Percentiles rank a stretch among this genome's conserved stretches.
Evolutionary conservation across 1,140 invertebrate genomes (phyloP).

Genomic region (Hypothenemus hampei): DNA sequence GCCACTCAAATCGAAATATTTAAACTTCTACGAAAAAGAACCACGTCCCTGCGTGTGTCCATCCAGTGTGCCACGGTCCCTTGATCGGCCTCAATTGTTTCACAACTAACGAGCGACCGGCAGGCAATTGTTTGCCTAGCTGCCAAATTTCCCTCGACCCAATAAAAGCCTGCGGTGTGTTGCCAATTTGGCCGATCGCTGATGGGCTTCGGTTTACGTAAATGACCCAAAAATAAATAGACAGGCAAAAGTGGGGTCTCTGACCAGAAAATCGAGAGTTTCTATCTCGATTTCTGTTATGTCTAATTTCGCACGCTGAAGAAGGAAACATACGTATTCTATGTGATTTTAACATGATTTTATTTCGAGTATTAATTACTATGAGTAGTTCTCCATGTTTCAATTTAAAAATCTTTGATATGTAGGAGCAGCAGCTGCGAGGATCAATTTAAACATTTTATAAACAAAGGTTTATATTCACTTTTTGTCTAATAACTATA

Average conservation of each 20-base stretch:
- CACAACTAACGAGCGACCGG: constrained; percentile 23
- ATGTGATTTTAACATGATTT: no score
- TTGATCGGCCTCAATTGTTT: constrained; percentile 21
- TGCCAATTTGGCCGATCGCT: constrained; percentile 23
- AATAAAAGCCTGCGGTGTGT: constrained; percentile 26
- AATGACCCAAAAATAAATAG: constrained; percentile 24
- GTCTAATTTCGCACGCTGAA: no score
- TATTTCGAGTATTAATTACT: no score
- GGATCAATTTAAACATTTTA: no score
- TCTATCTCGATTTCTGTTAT: no score
- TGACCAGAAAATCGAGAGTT: no score
- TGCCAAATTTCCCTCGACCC: constrained; percentile 26
- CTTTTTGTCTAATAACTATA: no score
- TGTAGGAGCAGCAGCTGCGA: no score
- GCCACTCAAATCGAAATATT: neutral
- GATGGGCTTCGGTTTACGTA: constrained; percentile 21
- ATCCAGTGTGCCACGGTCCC: neutral
- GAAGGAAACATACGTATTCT: no score
- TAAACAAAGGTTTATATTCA: no score
- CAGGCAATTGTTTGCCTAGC: constrained; percentile 25
- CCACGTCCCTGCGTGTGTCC: neutral
- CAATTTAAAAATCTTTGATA: no score
- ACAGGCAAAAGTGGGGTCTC: constrained; percentile 1
- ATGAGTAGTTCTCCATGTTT: no score
- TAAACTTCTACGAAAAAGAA: neutral